These are phyloP conservation scores for Cenopis cana DNA, from an alignment of 2,888 invertebrate genomes.

Conservation along the genomic window DNA sequence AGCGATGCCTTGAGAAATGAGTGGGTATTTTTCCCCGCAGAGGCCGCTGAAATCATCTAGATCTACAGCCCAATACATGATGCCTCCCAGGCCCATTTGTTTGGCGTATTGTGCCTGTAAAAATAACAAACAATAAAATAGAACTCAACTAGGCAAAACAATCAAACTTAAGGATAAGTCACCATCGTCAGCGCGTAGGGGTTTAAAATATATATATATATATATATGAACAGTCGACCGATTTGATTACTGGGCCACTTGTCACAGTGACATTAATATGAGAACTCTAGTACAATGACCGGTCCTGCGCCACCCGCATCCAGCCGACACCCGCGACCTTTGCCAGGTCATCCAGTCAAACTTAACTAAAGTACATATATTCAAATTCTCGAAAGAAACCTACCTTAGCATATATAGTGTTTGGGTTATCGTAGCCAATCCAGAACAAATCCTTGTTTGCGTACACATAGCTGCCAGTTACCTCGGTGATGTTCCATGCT, in stretches of 20 bases:
- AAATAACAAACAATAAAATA: no score
- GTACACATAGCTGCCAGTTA: conserved; percentile 77
- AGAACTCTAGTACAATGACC: no score
- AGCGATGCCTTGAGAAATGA: conserved; percentile 65
- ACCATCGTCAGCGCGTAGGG: no score
- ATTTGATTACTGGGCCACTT: no score
- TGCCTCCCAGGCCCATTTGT: conserved; percentile 78
- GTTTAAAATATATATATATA: no score
- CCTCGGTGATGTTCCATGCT: conserved; percentile 79
- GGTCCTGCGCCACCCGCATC: no score
- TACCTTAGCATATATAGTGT: conserved; percentile 77
- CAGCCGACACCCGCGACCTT: no score
- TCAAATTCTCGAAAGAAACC: conserved; percentile 2
- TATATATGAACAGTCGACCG: no score
- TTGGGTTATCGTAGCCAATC: conserved; percentile 85
- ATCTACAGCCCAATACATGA: conserved; percentile 90
- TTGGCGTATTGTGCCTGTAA: conserved; percentile 46
- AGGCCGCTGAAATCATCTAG: conserved; percentile 87
- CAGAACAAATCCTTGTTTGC: conserved; percentile 81
- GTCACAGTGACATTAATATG: no score
- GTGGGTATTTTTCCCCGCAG: conserved; percentile 82
- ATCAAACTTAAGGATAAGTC: no score
- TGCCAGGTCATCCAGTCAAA: no score
- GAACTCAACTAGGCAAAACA: no score
- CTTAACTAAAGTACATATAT: background rate